Evolutionary conservation across 2,888 invertebrate genomes (phyloP).

Genomic region (Pachymerium ferrugineum): DNA sequence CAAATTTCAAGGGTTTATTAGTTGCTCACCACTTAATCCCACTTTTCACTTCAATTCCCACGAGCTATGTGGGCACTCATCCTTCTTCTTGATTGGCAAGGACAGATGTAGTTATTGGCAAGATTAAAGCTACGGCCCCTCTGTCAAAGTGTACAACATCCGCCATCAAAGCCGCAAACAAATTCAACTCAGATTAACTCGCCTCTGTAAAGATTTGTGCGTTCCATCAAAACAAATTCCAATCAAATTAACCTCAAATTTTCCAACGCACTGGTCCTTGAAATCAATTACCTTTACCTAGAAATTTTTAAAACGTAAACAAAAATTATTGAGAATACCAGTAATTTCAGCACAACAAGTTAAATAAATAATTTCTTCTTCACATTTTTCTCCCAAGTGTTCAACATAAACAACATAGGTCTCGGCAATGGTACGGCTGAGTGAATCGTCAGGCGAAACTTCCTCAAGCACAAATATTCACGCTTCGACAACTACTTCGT

Average conservation of each 20-base stretch:
- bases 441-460: neutral
- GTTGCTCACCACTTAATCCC: neutral
- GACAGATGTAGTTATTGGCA: constrained; percentile 4
- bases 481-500: neutral
- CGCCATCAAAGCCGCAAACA: neutral
- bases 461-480: neutral
- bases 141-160: neutral
- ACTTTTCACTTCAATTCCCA: neutral
- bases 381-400: neutral
- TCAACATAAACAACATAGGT: neutral
- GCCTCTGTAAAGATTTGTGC: neutral
- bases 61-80: neutral
- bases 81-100: constrained; percentile 6
- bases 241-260: neutral
- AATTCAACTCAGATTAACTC: neutral
- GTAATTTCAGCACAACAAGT: no score
- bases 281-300: no score
- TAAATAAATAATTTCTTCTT: no score
- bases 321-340: no score
- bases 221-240: neutral
- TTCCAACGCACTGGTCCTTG: no score
- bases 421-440: neutral
- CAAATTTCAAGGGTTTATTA: no score
- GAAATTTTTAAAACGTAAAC: no score
- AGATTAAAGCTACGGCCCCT: neutral